These are phyloP conservation scores for Clarias pachynema DNA, from an alignment of 2,797 vertebrate genomes.

Conservation along the genomic window DNA sequence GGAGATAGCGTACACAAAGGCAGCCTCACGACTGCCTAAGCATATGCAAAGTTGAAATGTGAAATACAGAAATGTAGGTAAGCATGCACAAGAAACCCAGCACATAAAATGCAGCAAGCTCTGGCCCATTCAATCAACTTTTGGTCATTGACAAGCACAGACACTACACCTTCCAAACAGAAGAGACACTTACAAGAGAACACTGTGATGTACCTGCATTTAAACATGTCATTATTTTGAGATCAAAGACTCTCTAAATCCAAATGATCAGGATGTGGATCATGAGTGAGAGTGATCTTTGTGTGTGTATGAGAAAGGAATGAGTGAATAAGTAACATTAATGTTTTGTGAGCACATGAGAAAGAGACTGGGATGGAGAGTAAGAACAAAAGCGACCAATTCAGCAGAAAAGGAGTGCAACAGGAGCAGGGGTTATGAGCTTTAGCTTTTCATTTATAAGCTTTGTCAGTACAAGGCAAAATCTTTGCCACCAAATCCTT, in stretches of 20 bases:
- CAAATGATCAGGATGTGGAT: constrained; percentile 28
- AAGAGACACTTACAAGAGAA: constrained; percentile 5
- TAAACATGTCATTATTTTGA: constrained; percentile 17
- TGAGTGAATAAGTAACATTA: constrained; percentile 14
- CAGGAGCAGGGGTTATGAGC: constrained; percentile 62
- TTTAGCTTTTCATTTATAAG: constrained; percentile 42
- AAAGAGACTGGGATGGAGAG: neutral
- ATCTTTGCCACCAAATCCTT: constrained; percentile 51
- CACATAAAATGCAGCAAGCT: neutral
- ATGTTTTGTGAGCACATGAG: constrained; percentile 26
- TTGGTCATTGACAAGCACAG: constrained; percentile 8
- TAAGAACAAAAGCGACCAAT: neutral
- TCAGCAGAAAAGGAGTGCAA: constrained; percentile 17
- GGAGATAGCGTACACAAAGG: constrained; percentile 94
- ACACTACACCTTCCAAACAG: neutral
- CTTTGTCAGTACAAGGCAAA: constrained; percentile 57
- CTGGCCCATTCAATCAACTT: neutral
- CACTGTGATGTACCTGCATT: constrained; percentile 26
- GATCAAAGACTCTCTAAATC: constrained; percentile 16
- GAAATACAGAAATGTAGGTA: neutral
- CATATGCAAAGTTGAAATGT: neutral
- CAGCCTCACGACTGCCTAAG: constrained; percentile 91
- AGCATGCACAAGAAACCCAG: neutral
- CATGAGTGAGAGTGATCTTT: constrained; percentile 28
- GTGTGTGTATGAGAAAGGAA: constrained; percentile 28